These are phyloP conservation scores for Aplodontia rufa DNA, from an alignment of 2,113 vertebrate species.

Conservation along the genomic window DNA sequence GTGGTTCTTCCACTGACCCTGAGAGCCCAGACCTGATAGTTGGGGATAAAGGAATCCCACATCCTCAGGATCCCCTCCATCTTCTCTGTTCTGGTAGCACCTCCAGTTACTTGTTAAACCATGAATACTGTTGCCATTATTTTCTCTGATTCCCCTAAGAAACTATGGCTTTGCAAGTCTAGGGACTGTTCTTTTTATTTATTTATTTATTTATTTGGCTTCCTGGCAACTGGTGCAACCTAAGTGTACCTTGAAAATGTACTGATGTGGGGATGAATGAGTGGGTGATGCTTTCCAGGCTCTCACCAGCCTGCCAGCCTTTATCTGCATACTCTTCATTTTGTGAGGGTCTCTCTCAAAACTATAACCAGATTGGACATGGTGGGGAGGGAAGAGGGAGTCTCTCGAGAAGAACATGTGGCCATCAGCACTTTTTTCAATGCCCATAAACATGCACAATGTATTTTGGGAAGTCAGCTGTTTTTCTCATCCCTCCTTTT, in stretches of 20 bases:
- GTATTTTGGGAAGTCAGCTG: conserved; percentile 44
- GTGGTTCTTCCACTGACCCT: background rate
- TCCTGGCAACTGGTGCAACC: background rate
- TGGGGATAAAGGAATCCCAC: too few relatives aligned
- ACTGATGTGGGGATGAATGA: background rate
- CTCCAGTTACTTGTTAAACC: background rate
- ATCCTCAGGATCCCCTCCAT: background rate
- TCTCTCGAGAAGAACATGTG: background rate
- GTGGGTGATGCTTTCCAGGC: background rate
- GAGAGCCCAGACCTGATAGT: background rate
- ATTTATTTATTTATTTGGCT: background rate
- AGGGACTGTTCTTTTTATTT: background rate
- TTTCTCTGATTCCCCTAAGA: background rate
- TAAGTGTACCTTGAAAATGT: background rate
- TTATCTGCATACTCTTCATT: conserved; percentile 59
- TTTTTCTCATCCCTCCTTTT: conserved; percentile 8
- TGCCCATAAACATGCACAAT: background rate
- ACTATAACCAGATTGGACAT: background rate
- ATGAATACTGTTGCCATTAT: background rate
- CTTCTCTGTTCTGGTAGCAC: background rate
- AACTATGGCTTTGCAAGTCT: background rate
- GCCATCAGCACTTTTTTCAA: background rate
- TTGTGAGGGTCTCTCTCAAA: conserved; percentile 46
- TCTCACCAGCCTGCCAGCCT: conserved; percentile 32
- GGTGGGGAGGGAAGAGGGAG: background rate